These are phyloP conservation scores for Pseudomyrmex sp. DNA, from an alignment of 1,140 invertebrate species.

Conservation along the genomic window DNA sequence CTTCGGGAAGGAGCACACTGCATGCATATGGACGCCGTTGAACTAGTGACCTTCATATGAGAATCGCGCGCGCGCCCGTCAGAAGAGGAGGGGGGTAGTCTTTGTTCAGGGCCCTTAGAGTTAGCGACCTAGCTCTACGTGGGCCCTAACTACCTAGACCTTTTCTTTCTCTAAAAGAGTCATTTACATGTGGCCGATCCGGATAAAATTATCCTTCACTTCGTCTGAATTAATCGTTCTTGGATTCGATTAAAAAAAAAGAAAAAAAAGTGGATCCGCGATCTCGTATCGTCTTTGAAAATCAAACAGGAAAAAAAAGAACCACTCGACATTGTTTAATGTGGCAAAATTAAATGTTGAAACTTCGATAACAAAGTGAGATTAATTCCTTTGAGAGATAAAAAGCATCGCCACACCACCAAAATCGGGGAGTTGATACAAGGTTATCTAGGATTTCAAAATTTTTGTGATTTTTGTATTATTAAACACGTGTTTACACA, in stretches of 20 bases:
- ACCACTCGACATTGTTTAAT: not conserved
- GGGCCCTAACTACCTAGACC: slow-evolving; percentile 65
- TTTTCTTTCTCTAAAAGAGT: slow-evolving; percentile 63
- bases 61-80: slow-evolving; percentile 73
- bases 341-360: slow-evolving; percentile 26
- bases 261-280: too few species aligned
- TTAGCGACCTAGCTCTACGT: slow-evolving; percentile 75
- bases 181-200: slow-evolving; percentile 73
- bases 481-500: slow-evolving; percentile 17
- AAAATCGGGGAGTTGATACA: slow-evolving; percentile 42
- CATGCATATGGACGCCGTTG: slow-evolving; percentile 75
- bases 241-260: slow-evolving; percentile 23
- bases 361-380: slow-evolving; percentile 31
- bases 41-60: slow-evolving; percentile 84
- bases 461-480: slow-evolving; percentile 43
- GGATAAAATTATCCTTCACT: slow-evolving; percentile 24
- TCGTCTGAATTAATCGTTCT: slow-evolving; percentile 12
- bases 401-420: not conserved
- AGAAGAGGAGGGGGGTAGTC: slow-evolving; percentile 62
- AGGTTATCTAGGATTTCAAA: slow-evolving; percentile 63
- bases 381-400: slow-evolving; percentile 40
- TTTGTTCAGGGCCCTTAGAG: slow-evolving; percentile 77
- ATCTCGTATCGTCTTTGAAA: not conserved
- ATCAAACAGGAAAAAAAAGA: not conserved
- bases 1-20: slow-evolving; percentile 66